Percentiles rank a stretch among this genome's conserved stretches.
Conservation (phyloP, 2,888 invertebrate species). For the Latrodectus elegans region DNA sequence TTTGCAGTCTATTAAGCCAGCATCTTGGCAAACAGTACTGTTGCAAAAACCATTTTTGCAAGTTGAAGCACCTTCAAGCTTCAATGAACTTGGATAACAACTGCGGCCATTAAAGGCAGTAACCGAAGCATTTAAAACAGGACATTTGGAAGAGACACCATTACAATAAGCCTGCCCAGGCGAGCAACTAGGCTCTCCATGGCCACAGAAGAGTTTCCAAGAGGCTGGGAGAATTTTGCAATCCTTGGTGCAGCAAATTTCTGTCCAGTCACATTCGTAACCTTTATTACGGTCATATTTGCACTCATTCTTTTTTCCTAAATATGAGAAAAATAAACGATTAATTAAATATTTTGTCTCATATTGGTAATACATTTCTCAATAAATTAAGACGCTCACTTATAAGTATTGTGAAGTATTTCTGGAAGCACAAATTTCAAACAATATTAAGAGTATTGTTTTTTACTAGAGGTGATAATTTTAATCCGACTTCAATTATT, state of each 20-base stretch:
- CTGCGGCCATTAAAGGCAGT: background rate
- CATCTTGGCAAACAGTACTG: slow-evolving; percentile 5
- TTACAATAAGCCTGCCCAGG: background rate
- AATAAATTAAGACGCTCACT: too few species aligned
- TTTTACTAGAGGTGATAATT: too few species aligned
- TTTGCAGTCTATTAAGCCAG: slow-evolving; percentile 8
- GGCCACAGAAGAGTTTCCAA: slow-evolving; percentile 6
- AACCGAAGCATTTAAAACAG: background rate
- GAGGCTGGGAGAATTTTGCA: slow-evolving; percentile 15
- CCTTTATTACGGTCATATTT: slow-evolving; percentile 4
- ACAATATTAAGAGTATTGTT: too few species aligned
- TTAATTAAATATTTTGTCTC: too few species aligned
- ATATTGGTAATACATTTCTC: too few species aligned
- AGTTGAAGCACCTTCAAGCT: background rate
- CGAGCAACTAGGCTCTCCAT: slow-evolving; percentile 9
- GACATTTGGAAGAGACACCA: background rate
- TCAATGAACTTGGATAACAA: background rate
- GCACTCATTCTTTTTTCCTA: slow-evolving; percentile 18
- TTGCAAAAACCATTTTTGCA: slow-evolving; percentile 15
- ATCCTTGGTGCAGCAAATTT: slow-evolving; percentile 12
- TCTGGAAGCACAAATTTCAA: too few species aligned
- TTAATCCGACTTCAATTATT: too few species aligned
- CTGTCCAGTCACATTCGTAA: slow-evolving; percentile 9
- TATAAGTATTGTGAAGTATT: too few species aligned
- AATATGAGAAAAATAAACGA: too few species aligned